Base-by-base conservation (phyloP, 2,888 invertebrate species). In the Ochlodes sylvanus region DNA sequence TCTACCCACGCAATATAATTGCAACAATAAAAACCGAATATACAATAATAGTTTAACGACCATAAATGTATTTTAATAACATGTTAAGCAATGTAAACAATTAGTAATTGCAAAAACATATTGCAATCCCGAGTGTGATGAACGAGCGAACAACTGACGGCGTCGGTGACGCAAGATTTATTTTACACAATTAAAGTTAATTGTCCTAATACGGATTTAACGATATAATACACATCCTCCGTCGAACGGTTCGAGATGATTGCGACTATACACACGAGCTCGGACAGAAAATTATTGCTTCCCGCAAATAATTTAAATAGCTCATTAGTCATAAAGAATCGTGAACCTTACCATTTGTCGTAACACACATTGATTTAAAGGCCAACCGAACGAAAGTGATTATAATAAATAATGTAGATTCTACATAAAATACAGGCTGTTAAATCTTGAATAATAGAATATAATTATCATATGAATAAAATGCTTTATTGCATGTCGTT, bases 361-460 rank as follows among this genome's bases (percentile, higher is more conserved):
- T 55, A 34, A 64, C 52, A n/a, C 42, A 32, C 56, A 61, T 55
- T 67, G 68, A 69, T 69, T 69, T 69, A 63, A 69, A 52, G 42
- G 1, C n/a, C 41, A 62, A 15, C 57, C 21, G 7, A 63, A 38
- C 56, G 56, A 47, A 55, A 68, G 68, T 50, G 38, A 68, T 58
- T 60, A 66, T 47, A 67, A 60, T 67, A 67, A 67, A 61, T 54
- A 32, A 58, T 60, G 42, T 32, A 44, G 32, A 66, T 66, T 47
- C 54, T 17, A 27, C 42, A 60, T 60, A 60, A 66, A 44, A 42
- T 52, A 44, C 17, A 7, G 38, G 27, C 52, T n/a, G 19, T 27
- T 61, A 19, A 61, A 38, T 19, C 21, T 38, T 34, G n/a, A 67
- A 61, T 67, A 66, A 50, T 61, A 47, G 32, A 21, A 54, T 7